phyloP scores from a whole-genome alignment of 2,113 vertebrate species.

The Sciurus niger region DNA sequence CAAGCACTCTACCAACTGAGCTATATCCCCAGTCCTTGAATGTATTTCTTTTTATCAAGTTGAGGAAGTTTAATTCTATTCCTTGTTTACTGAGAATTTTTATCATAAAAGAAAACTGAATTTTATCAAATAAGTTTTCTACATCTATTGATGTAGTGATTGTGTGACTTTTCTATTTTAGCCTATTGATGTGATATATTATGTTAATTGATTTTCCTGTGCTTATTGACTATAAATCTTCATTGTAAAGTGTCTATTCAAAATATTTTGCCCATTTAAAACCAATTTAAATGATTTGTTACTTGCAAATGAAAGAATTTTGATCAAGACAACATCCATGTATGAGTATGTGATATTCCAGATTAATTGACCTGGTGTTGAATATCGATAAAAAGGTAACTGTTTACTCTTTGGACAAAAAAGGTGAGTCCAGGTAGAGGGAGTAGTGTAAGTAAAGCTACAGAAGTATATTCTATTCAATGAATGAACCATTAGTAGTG shows the following conservation, averaged over 20 bases:
- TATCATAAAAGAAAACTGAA: no score
- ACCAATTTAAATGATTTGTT: background rate
- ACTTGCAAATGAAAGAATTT: conserved; percentile 4
- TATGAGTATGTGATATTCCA: background rate
- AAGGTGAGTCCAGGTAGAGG: background rate
- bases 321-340: background rate
- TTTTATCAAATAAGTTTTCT: background rate
- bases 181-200: background rate
- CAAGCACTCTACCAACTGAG: no score
- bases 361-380: background rate
- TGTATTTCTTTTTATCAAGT: background rate
- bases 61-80: no score
- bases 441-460: background rate
- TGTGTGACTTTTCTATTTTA: background rate
- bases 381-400: background rate
- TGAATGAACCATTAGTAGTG: background rate
- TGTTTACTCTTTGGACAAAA: background rate
- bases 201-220: background rate
- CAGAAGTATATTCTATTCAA: background rate
- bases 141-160: background rate
- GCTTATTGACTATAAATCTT: background rate
- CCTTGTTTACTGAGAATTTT: no score
- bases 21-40: background rate
- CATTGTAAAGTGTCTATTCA: background rate
- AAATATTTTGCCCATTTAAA: background rate